These are phyloP conservation scores for Sternotherus odoratus DNA, from an alignment of 2,797 vertebrate genomes.

Conservation along the genomic window DNA sequence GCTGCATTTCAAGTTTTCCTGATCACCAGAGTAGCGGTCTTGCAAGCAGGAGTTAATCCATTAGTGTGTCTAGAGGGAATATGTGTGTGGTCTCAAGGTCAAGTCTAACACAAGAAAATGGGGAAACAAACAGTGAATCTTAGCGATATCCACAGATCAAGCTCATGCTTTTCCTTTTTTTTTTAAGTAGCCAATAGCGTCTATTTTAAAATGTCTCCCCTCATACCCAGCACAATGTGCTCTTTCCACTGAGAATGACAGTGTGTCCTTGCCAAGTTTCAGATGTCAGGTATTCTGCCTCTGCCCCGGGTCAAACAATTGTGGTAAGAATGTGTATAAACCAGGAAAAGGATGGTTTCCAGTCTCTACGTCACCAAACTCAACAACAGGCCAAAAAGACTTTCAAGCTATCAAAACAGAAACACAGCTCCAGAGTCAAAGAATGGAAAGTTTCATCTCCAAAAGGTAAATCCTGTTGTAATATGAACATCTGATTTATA, in stretches of 20 bases:
- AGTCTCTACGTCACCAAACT: neutral
- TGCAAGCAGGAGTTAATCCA: neutral
- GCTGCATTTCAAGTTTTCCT: neutral
- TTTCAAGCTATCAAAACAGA: constrained; percentile 49
- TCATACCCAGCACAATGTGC: neutral
- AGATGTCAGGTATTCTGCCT: neutral
- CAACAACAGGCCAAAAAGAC: constrained; percentile 22
- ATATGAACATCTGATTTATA: constrained; percentile 48
- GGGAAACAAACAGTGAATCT: neutral
- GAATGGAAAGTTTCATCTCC: constrained; percentile 45
- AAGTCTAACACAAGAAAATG: neutral
- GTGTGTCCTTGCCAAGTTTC: neutral
- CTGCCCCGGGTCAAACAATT: neutral
- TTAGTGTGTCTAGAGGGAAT: neutral
- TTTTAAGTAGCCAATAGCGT: neutral
- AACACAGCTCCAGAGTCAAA: constrained; percentile 38
- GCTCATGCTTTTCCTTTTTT: neutral
- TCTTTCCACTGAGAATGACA: neutral
- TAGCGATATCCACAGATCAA: neutral
- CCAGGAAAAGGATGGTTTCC: accelerated
- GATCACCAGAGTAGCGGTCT: neutral
- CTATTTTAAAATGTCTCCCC: neutral
- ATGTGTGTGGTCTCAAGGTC: neutral
- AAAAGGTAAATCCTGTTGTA: constrained; percentile 53
- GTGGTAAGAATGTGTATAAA: accelerated